These are phyloP conservation scores for Thaleichthys pacificus DNA, from an alignment of 2,797 vertebrate species.

Conservation along the genomic window DNA sequence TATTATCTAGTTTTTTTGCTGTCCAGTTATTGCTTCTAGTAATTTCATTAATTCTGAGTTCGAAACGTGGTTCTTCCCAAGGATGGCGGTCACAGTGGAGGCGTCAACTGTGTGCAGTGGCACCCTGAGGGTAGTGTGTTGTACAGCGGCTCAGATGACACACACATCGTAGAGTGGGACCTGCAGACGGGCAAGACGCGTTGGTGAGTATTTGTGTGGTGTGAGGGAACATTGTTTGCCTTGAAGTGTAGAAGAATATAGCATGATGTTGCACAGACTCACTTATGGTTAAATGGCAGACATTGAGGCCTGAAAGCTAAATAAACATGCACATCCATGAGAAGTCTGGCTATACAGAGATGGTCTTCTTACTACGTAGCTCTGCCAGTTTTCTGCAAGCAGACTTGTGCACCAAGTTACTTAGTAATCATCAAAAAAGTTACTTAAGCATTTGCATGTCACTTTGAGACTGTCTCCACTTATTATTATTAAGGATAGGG, in stretches of 20 bases:
- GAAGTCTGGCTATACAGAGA: too few relatives aligned
- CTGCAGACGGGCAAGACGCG: conserved; percentile 89
- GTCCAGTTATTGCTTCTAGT: not conserved
- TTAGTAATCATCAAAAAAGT: too few relatives aligned
- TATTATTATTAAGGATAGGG: too few relatives aligned
- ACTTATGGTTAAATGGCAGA: too few relatives aligned
- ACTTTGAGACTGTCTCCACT: too few relatives aligned
- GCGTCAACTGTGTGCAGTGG: conserved; percentile 93
- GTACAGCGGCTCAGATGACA: conserved; percentile 97
- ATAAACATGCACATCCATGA: too few relatives aligned
- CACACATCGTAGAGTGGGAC: conserved; percentile 94
- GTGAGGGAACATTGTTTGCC: not conserved
- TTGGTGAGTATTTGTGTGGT: conserved; percentile 76
- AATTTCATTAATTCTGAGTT: not conserved
- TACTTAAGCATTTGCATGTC: too few relatives aligned
- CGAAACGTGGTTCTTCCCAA: conserved; percentile 51
- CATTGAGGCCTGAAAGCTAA: too few relatives aligned
- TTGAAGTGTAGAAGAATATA: not conserved
- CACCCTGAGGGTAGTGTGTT: conserved; percentile 87
- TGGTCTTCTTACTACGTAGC: too few relatives aligned
- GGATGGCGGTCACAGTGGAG: conserved; percentile 89
- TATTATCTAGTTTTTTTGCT: not conserved
- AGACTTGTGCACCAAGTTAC: too few relatives aligned
- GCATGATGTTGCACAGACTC: not conserved
- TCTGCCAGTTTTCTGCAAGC: too few relatives aligned